Evolutionary conservation across 2,797 vertebrate genomes (phyloP), one percentile per base, ranked within the genome.

Genomic region (Dendrocincla fuliginosa): DNA sequence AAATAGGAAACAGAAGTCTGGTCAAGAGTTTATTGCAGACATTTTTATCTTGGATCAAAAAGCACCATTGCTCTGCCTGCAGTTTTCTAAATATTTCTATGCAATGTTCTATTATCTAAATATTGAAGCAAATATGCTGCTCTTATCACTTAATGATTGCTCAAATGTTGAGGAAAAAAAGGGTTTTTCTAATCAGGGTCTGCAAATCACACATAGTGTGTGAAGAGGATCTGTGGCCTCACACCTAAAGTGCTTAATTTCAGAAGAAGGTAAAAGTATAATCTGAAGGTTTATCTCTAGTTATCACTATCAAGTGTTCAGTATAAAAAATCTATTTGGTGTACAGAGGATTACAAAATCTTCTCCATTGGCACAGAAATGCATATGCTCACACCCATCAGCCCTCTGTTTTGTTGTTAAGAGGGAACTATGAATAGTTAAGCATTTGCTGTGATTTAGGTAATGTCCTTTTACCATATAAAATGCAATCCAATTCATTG

Each of bases 401-500:
- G 37, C 13, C 25, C 39, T 82, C 41, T 80, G 39, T 35, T 75
- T 90, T 63, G n/a, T 73, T 82, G 27, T 68, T 80, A 50, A 81
- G 32, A 60, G 27, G 35, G 16, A 67, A 61, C 60, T 67, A 44
- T 55, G 33, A 90, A 84, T 30, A 69, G 55, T 76, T 94, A 87
- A 91, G 39, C 42, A 85, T 90, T 90, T 76, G 2, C 75, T 87
- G 63, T 89, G 74, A 60, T 75, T 95, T 91, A 85, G 37, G 39
- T 95, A 78, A 92, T 70, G 73, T 80, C 57, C 25, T 90, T 91
- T 94, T 89, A 75, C 35, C 16, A 35, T 47, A 70, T 56, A 78
- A 95, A 93, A 81, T 53, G 56, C 44, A 88, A 65, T 81, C 60
- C 60, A 76, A 42, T 93, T 95, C 65, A 67, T 52, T 93, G 41